Percentiles rank a stretch among this genome's conserved stretches.
phyloP scores from a whole-genome alignment of 2,113 vertebrate species.

The Semicossyphus pulcher region DNA sequence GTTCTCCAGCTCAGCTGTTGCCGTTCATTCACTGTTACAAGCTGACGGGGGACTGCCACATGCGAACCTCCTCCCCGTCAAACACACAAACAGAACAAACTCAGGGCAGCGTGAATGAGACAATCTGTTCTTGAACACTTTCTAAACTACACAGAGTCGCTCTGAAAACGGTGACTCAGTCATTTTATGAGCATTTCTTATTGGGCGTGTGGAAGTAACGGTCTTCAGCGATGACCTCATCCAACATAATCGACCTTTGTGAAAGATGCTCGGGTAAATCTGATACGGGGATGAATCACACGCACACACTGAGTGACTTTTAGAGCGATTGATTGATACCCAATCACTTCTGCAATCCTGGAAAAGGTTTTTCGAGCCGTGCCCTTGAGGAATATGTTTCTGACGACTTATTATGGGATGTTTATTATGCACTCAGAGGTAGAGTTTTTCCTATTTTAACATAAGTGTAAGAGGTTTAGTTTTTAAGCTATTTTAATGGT shows the following conservation, averaged over 20 bases:
- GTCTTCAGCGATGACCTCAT: constrained; percentile 48
- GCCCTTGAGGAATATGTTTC: constrained; percentile 9
- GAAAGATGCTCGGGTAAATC: constrained; percentile 30
- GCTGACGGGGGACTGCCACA: constrained; percentile 33
- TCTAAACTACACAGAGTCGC: background rate
- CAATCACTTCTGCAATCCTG: constrained; percentile 1
- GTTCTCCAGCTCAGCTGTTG: constrained; percentile 85
- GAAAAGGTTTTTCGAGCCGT: background rate
- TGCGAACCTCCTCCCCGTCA: constrained; percentile 31
- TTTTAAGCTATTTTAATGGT: too few species aligned
- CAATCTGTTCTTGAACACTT: constrained; percentile 18
- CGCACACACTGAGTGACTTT: background rate
- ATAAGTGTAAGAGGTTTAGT: too few species aligned
- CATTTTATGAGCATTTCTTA: constrained; percentile 27
- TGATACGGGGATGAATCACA: constrained; percentile 53
- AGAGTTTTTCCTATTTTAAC: too few species aligned
- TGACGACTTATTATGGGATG: too few species aligned
- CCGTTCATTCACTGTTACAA: constrained; percentile 79
- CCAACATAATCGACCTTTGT: constrained; percentile 43
- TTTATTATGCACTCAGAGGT: background rate
- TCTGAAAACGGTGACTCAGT: constrained; percentile 25
- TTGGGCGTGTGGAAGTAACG: background rate
- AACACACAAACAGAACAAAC: constrained; percentile 26
- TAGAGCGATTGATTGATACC: constrained; percentile 39
- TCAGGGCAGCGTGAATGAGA: constrained; percentile 1